Percentiles rank a stretch among this genome's conserved stretches.
phyloP scores from a whole-genome alignment of 2,888 invertebrate species.

The Meiosimyza decipiens region DNA sequence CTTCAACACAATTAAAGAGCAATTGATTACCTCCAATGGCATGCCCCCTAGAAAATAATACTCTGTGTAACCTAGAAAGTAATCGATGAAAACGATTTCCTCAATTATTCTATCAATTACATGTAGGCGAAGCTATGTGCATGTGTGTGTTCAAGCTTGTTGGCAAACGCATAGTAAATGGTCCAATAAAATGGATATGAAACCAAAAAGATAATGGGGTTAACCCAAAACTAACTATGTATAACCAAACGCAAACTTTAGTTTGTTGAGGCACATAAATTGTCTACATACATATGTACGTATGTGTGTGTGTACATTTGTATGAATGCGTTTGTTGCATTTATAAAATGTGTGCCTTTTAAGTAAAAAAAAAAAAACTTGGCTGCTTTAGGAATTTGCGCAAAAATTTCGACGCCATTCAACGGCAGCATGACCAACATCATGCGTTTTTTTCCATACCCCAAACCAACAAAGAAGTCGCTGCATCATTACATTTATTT shows the following conservation, averaged over 20 bases:
- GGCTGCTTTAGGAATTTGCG: conserved; percentile 42
- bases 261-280: neutral
- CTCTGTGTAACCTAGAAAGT: no score
- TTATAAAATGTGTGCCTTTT: conserved; percentile 19
- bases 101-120: no score
- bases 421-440: neutral
- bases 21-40: no score
- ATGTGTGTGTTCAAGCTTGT: no score
- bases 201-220: conserved; percentile 22
- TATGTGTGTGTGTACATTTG: conserved; percentile 13
- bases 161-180: no score
- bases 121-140: no score
- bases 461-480: neutral
- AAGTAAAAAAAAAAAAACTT: conserved; percentile 10
- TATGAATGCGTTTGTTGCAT: neutral
- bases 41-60: no score
- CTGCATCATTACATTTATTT: no score
- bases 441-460: neutral
- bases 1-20: no score
- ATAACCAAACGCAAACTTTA: neutral
- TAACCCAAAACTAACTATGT: conserved; percentile 15
- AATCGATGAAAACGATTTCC: no score
- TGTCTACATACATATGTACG: neutral
- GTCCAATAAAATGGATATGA: no score
- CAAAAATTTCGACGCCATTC: conserved; percentile 32